Conservation (phyloP, 2,113 vertebrate species). For the Toxostoma redivivum region DNA sequence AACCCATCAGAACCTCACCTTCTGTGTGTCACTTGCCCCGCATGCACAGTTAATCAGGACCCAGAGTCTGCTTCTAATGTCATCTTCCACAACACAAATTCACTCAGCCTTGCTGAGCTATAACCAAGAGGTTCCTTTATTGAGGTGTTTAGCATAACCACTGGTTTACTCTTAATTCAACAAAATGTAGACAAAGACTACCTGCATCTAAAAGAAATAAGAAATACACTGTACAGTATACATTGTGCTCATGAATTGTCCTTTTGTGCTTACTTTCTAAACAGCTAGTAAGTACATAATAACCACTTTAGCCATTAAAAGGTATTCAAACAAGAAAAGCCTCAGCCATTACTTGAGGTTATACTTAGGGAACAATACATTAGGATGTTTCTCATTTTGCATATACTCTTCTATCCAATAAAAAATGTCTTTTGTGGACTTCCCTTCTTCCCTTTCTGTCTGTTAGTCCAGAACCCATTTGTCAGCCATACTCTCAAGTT, state of each 20-base stretch:
- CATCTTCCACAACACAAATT: background rate
- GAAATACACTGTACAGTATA: background rate
- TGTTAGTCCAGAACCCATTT: background rate
- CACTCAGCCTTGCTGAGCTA: background rate
- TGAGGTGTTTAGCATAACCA: background rate
- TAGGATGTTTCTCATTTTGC: background rate
- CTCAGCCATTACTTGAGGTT: background rate
- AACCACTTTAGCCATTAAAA: background rate
- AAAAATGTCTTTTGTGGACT: background rate
- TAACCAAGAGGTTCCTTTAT: background rate
- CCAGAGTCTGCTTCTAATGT: background rate
- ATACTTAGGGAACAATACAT: background rate
- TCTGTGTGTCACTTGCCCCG: background rate
- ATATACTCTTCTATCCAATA: background rate
- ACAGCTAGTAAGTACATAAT: background rate
- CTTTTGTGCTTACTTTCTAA: background rate
- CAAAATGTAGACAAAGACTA: background rate
- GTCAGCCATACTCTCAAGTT: background rate
- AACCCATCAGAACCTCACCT: background rate
- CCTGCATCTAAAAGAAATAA: background rate
- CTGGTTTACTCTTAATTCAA: background rate
- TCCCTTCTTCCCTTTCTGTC: background rate
- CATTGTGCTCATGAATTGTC: background rate
- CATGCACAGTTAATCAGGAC: background rate
- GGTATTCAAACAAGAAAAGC: background rate